Base-by-base conservation (phyloP, 2,113 vertebrate genomes). In the Proteles cristata region DNA sequence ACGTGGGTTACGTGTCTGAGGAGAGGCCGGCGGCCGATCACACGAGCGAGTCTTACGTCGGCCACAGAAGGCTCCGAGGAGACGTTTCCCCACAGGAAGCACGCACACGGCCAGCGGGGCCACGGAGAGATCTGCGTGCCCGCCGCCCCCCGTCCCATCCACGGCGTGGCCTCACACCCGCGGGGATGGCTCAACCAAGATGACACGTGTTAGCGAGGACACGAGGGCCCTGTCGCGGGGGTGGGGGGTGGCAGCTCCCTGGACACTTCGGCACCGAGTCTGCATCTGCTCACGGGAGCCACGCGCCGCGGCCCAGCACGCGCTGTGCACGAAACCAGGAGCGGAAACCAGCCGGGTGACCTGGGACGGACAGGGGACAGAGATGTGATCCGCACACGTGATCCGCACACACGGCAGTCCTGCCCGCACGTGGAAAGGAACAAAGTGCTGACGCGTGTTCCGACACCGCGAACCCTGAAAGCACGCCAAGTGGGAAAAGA, bases 111-210 rank as follows among this genome's bases (percentile, higher is more conserved):
- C n/a, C 39, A 5, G 3, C 4, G 10, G 4, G n/a, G 21, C 7
- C 6, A 2, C 4, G 31, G 15, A 45, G 4, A 74, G 31, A 45
- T 0, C 9, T 2, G 16, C 3, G 6, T 7, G 0, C 25, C 63
- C 0, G 17, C 3, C 0, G 10, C 7, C 39, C 0, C 0, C 10
- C 7, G 2, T 1, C 31, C 10, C 11, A 14, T 7, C 45, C 48
- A 7, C 48, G 5, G 17, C 2, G 8, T 33, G 35, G 8, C 35
- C 35, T 39, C 74, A 87, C 16, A 31, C 11, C 21, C 45, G 12
- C n/a, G 5, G 17, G 6, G 6, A 15, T 4, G 7, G 9, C 43
- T 21, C 21, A 28, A 12, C 25, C 26, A n/a, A 35, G 48, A n/a
- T 58, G 33, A n/a, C 58, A 2, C 7, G 63, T 1, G 25, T 33